Evolutionary conservation across 2,797 vertebrate species (phyloP), one percentile per base, ranked within the genome.

Genomic region (Sebastes nivosus): DNA sequence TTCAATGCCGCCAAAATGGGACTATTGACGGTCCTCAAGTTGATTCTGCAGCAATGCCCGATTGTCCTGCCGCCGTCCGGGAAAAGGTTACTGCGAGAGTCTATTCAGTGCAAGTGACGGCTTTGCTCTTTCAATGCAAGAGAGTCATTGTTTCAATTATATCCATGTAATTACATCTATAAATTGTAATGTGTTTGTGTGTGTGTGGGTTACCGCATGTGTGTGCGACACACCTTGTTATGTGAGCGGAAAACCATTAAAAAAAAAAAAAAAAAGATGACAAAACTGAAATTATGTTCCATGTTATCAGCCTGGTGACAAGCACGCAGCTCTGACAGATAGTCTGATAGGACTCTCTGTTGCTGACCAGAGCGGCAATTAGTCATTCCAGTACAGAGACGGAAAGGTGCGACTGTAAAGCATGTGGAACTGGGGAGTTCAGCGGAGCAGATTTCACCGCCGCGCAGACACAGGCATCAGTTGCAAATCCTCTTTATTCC

Each of bases 401-500:
- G 64, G 84, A 85, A 87, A 92, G 90, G 91, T 91, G 88, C 34
- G 57, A 87, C 90, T 86, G 89, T 94, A 94, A 94, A 94, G 91
- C 90, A 90, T 84, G 87, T 73, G 83, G 81, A 64, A 72, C 78
- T 42, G 87, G 79, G 46, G 86, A 89, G 89, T 86, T 92, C 88
- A 91, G 91, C 42, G 12, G 90, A 91, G 88, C 92, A 89, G 90
- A 92, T 91, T 92, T 90, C 88, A 81, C 76, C 42, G 57, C 80
- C 75, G 73, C 38, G 46, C 88, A 87, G 89, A 86, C 87, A 89
- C 80, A 78, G 92, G 94, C 93, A 94, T 95, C 93, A 91, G 88
- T 87, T 87, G 87, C 92, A 94, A 95, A 95, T 95, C 94, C 93
- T 92, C 91, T 94, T 95, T 92, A 94, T 95, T 95, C 90, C 90